Percentiles rank a stretch among this genome's conserved stretches.
Conservation (phyloP, 2,888 invertebrate species). For the Acronicta leporina region DNA sequence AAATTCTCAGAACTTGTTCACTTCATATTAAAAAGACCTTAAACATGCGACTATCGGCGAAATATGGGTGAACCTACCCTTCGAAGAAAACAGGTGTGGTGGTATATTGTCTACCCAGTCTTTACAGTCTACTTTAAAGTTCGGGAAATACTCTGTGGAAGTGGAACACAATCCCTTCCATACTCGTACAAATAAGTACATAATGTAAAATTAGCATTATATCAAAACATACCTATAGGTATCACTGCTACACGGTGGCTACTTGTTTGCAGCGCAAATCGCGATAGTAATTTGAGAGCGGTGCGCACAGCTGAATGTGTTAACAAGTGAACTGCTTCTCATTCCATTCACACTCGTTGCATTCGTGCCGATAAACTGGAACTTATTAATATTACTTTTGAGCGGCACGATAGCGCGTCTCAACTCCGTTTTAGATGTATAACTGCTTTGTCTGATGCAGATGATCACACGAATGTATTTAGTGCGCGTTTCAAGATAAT, state of each 20-base stretch:
- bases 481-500: background rate
- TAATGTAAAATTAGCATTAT: too few relatives aligned
- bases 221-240: background rate
- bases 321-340: constrained; percentile 25
- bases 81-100: too few relatives aligned
- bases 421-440: constrained; percentile 2
- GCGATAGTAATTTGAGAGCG: constrained; percentile 32
- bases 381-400: constrained; percentile 50
- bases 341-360: constrained; percentile 31
- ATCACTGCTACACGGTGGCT: background rate
- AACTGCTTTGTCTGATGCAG: background rate
- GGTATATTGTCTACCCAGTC: too few relatives aligned
- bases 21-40: too few relatives aligned
- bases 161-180: too few relatives aligned
- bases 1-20: too few relatives aligned
- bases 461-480: constrained; percentile 2
- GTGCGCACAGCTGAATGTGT: constrained; percentile 13
- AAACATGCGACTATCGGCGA: too few relatives aligned
- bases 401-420: constrained; percentile 18
- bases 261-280: background rate
- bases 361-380: constrained; percentile 20
- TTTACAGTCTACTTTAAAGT: too few relatives aligned
- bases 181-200: too few relatives aligned
- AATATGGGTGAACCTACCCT: too few relatives aligned
- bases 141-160: too few relatives aligned